Percentiles rank a stretch among this genome's conserved stretches.
Conservation (phyloP, 2,888 invertebrate species). For the Tenthredo mesomela region DNA sequence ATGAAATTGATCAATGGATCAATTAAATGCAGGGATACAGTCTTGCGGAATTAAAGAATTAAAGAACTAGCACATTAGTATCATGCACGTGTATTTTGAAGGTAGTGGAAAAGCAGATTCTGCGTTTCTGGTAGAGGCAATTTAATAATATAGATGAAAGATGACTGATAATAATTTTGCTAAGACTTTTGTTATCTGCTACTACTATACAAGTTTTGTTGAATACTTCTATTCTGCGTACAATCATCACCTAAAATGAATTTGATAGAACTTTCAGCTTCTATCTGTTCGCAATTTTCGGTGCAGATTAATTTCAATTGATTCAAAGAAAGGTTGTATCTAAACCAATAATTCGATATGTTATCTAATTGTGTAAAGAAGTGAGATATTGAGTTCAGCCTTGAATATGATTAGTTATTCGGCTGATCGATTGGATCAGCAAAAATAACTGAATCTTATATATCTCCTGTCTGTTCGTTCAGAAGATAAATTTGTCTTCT, state of each 20-base stretch:
- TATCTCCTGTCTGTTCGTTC: neutral
- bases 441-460: too few relatives aligned
- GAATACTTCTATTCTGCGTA: neutral
- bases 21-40: neutral
- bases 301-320: neutral
- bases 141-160: too few relatives aligned
- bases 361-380: neutral
- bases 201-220: too few relatives aligned
- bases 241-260: neutral
- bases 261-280: neutral
- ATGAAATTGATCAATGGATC: neutral
- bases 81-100: too few relatives aligned
- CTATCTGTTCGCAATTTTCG: neutral
- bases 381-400: neutral
- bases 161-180: too few relatives aligned
- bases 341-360: too few relatives aligned
- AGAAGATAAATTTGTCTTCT: neutral
- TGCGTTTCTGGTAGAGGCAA: too few relatives aligned
- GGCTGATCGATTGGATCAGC: neutral
- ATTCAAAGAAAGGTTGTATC: neutral
- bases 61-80: too few relatives aligned
- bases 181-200: too few relatives aligned
- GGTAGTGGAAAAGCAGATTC: too few relatives aligned
- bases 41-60: too few relatives aligned
- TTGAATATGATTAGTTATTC: neutral